Conservation (phyloP, 2,888 invertebrate species). For the Ernsta delagoae region DNA sequence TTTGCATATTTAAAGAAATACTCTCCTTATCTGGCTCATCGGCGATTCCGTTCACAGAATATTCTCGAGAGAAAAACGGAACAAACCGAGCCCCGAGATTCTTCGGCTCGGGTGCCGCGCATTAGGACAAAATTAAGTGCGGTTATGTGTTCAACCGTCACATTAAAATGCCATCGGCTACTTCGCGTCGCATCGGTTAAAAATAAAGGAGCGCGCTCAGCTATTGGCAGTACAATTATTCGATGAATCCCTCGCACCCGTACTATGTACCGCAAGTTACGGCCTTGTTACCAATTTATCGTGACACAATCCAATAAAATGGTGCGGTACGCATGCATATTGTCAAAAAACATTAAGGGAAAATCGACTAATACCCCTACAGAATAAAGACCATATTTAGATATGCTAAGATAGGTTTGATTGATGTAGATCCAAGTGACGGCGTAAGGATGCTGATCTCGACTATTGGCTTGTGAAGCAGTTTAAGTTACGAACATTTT, state of each 20-base stretch:
- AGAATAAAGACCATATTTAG: constrained; percentile 33
- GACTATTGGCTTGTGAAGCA: constrained; percentile 39
- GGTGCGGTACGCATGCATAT: constrained; percentile 43
- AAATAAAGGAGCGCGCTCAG: constrained; percentile 61
- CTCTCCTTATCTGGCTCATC: constrained; percentile 80
- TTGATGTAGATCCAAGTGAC: constrained; percentile 34
- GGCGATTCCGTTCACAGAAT: constrained; percentile 75
- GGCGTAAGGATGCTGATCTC: constrained; percentile 28
- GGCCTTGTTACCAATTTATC: constrained; percentile 59
- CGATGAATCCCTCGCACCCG: constrained; percentile 62
- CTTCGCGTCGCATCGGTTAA: constrained; percentile 66
- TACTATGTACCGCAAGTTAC: constrained; percentile 55
- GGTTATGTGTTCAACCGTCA: constrained; percentile 79
- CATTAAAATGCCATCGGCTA: constrained; percentile 80
- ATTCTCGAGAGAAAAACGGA: constrained; percentile 70
- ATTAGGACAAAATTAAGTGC: constrained; percentile 84
- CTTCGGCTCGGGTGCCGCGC: constrained; percentile 70
- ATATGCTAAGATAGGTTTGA: constrained; percentile 28
- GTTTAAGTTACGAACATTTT: constrained; percentile 41
- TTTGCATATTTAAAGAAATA: constrained; percentile 83
- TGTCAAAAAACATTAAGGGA: constrained; percentile 35
- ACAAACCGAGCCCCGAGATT: constrained; percentile 63
- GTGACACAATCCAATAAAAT: constrained; percentile 46
- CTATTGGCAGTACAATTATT: constrained; percentile 74
- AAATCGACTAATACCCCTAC: constrained; percentile 17